Evolutionary conservation across 2,797 vertebrate species (phyloP).

Genomic region (Pseudomugil tenellus): DNA sequence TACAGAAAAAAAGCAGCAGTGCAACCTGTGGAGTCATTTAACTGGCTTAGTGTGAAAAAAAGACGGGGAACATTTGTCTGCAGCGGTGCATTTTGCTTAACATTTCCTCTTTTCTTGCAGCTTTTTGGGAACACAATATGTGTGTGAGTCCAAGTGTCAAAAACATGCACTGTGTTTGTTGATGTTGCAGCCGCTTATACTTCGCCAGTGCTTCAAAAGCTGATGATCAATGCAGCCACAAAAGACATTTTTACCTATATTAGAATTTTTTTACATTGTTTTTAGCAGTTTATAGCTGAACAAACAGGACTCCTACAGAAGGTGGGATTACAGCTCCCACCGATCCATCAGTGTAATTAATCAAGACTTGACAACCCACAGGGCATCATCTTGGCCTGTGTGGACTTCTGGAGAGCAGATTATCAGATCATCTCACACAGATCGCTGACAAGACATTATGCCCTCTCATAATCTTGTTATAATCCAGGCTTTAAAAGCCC

Average conservation of each 20-base stretch:
- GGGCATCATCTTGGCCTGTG: conserved; percentile 6
- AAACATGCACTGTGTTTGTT: neutral
- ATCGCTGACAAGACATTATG: conserved; percentile 11
- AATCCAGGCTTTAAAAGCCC: conserved; percentile 8
- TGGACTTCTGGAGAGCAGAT: conserved; percentile 34
- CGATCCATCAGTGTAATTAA: conserved; percentile 7
- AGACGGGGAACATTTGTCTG: too few relatives aligned
- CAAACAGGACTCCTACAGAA: neutral
- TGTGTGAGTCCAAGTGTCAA: neutral
- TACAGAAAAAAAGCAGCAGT: too few relatives aligned
- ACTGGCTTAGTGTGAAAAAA: too few relatives aligned
- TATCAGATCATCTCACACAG: conserved; percentile 28
- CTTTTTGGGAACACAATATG: too few relatives aligned
- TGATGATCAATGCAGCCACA: neutral
- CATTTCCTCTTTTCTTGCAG: too few relatives aligned
- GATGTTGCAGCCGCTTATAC: too few relatives aligned
- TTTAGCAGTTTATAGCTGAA: neutral
- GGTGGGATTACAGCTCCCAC: neutral
- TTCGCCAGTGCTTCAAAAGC: neutral
- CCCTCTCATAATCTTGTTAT: conserved; percentile 3
- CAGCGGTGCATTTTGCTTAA: too few relatives aligned
- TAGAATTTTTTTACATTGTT: neutral
- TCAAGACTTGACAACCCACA: conserved; percentile 8
- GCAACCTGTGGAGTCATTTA: too few relatives aligned
- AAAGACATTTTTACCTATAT: neutral